Evolutionary conservation across 2,888 invertebrate genomes (phyloP).

Genomic region (Meloe dianella): DNA sequence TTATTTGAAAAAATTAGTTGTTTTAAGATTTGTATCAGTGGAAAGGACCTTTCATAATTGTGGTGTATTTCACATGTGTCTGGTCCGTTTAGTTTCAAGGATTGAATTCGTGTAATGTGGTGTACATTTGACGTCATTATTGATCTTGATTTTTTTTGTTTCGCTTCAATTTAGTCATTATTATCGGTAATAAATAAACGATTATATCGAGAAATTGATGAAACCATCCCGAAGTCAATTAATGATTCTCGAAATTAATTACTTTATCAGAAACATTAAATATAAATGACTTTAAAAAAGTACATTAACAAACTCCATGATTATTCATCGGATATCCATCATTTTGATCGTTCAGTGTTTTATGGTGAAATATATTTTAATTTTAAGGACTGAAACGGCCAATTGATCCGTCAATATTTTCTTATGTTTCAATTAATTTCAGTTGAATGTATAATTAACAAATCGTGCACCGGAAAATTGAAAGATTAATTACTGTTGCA

Average conservation of each 20-base stretch:
- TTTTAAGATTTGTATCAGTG: not conserved
- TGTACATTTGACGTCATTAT: not conserved
- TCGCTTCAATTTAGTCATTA: not conserved
- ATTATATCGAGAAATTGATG: not conserved
- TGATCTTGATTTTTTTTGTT: constrained; percentile 3
- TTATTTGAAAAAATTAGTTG: not conserved
- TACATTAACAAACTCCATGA: not conserved
- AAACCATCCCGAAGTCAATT: not conserved
- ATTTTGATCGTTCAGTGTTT: not conserved
- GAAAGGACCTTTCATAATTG: not conserved
- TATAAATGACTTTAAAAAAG: not conserved
- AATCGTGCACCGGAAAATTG: not conserved
- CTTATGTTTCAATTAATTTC: not conserved
- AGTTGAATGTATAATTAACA: not conserved
- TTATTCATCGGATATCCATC: not conserved
- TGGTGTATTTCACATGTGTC: not conserved
- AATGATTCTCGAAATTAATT: not conserved
- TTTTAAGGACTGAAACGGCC: not conserved
- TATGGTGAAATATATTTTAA: not conserved
- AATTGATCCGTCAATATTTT: not conserved
- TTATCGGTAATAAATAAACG: not conserved
- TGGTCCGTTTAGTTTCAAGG: not conserved
- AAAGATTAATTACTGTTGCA: not conserved
- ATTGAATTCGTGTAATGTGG: not conserved
- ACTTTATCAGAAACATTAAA: not conserved